Evolutionary conservation across 2,113 vertebrate species (phyloP).

Genomic region (Panurus biarmicus): DNA sequence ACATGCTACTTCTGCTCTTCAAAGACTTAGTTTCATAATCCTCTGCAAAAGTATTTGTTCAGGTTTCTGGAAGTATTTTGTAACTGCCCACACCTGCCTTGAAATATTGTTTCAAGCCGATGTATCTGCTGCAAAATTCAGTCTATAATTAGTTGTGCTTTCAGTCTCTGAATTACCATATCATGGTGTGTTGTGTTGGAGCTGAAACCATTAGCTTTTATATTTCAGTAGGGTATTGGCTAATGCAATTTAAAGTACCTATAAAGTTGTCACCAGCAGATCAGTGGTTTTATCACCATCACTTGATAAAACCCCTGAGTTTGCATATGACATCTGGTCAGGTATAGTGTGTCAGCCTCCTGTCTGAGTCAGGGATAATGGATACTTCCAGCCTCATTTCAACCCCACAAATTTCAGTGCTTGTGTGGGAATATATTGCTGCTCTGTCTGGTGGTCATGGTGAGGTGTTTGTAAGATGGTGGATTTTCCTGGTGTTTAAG

Average conservation of each 20-base stretch:
- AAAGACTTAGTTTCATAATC: conserved; percentile 36
- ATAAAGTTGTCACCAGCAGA: neutral
- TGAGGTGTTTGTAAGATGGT: neutral
- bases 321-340: conserved; percentile 1
- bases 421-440: neutral
- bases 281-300: neutral
- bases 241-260: conserved; percentile 14
- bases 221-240: conserved; percentile 11
- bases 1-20: conserved; percentile 26
- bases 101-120: neutral
- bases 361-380: neutral
- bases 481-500: neutral
- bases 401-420: neutral
- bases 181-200: neutral
- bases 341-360: neutral
- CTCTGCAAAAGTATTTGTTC: conserved; percentile 21
- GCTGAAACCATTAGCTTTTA: neutral
- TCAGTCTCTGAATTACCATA: neutral
- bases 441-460: neutral
- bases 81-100: conserved; percentile 16
- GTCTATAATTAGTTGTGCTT: conserved; percentile 25
- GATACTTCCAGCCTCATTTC: neutral
- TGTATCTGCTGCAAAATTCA: neutral
- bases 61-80: conserved; percentile 15
- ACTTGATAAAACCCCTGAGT: neutral